Conservation (phyloP, 2,797 vertebrate species). For the Margarornis squamiger region DNA sequence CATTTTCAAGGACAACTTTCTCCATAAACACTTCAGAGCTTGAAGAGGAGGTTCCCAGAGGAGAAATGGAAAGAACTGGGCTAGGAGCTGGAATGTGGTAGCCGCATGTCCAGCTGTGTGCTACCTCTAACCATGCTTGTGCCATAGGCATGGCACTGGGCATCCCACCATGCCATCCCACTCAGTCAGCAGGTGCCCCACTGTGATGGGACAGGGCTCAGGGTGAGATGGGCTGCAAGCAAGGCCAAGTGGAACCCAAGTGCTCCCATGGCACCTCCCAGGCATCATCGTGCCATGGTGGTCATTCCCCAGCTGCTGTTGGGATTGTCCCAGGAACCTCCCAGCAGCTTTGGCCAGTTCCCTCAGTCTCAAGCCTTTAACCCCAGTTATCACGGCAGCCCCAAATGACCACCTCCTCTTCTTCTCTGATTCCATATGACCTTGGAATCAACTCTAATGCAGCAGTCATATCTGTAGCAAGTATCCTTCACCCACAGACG, state of each 20-base stretch:
- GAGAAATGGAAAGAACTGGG: not conserved
- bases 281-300: not conserved
- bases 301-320: not conserved
- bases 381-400: not conserved
- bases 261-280: not conserved
- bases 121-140: not conserved
- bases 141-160: not conserved
- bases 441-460: not conserved
- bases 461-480: not conserved
- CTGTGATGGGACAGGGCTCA: not conserved
- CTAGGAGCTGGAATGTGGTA: rapidly evolving
- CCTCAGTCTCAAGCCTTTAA: not conserved
- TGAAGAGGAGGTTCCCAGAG: not conserved
- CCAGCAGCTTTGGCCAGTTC: not conserved
- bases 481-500: not conserved
- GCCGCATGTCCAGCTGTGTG: not conserved
- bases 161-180: not conserved
- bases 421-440: not conserved
- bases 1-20: not conserved
- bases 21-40: not conserved
- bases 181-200: rapidly evolving
- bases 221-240: not conserved
- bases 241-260: not conserved
- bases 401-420: not conserved
- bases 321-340: not conserved